Evolutionary conservation across 2,113 vertebrate species (phyloP).

Genomic region (Hyaena hyaena): DNA sequence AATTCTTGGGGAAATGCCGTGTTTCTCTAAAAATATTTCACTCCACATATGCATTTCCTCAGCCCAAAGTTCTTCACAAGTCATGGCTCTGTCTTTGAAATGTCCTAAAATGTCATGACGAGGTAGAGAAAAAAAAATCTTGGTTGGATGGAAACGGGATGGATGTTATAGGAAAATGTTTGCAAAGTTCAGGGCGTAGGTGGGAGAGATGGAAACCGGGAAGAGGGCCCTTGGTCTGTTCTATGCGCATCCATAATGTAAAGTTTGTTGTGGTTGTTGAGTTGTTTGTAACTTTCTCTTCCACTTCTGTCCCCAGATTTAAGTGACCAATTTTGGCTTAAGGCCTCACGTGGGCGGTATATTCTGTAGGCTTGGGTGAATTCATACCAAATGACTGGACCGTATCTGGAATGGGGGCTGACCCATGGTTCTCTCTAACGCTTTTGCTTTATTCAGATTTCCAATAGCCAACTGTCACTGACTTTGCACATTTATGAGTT

Average conservation of each 20-base stretch:
- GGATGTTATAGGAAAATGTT: not conserved
- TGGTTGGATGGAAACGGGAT: not conserved
- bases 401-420: not conserved
- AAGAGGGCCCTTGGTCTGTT: not conserved
- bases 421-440: not conserved
- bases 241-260: not conserved
- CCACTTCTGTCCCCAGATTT: not conserved
- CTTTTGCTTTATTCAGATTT: not conserved
- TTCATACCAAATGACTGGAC: not conserved
- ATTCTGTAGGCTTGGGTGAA: not conserved
- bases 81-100: not conserved
- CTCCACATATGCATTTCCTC: not conserved
- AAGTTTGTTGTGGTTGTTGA: not conserved
- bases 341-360: not conserved
- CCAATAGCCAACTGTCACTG: not conserved
- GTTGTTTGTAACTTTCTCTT: not conserved
- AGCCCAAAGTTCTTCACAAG: not conserved
- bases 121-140: not conserved
- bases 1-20: not conserved
- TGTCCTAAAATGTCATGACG: not conserved
- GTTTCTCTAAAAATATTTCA: not conserved
- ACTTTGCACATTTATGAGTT: not conserved
- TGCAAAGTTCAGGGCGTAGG: not conserved
- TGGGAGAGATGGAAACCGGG: not conserved
- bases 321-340: not conserved